Conservation (phyloP, 2,113 vertebrate genomes). For the Brachyhypopomus occidentalis region DNA sequence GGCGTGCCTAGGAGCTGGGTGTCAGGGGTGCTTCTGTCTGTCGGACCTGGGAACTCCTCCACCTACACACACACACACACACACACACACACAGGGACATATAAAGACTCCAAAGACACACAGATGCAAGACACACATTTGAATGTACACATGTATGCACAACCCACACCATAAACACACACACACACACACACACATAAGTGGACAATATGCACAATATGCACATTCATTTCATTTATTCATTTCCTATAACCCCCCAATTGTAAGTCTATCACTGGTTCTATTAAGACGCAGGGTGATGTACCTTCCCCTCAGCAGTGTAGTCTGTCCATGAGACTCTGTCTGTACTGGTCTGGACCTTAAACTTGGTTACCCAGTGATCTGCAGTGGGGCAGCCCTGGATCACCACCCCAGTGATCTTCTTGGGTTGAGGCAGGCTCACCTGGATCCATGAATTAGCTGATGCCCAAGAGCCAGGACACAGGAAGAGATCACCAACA, state of each 20-base stretch:
- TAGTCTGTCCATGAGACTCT: slow-evolving; percentile 70
- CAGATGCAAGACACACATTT: too few species aligned
- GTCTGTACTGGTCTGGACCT: slow-evolving; percentile 72
- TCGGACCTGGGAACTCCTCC: slow-evolving; percentile 68
- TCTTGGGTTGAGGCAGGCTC: slow-evolving; percentile 64
- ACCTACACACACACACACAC: slow-evolving; percentile 13
- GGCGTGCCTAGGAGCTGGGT: slow-evolving; percentile 74
- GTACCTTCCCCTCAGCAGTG: slow-evolving; percentile 65
- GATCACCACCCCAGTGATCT: slow-evolving; percentile 75
- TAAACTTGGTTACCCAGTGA: slow-evolving; percentile 74
- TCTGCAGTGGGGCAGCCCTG: slow-evolving; percentile 73
- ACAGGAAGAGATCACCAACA: not conserved
- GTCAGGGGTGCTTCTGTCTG: slow-evolving; percentile 63
- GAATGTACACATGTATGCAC: too few species aligned
- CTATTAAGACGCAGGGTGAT: too few species aligned
- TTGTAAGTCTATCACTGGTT: too few species aligned
- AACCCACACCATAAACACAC: too few species aligned
- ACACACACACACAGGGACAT: not conserved
- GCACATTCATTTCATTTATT: too few species aligned
- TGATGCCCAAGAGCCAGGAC: not conserved
- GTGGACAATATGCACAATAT: too few species aligned
- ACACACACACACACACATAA: too few species aligned
- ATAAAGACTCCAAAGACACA: too few species aligned
- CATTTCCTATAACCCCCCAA: too few species aligned
- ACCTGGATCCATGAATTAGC: slow-evolving; percentile 75